Conservation (phyloP, 2,797 vertebrate genomes). For the Erithacus rubecula region DNA sequence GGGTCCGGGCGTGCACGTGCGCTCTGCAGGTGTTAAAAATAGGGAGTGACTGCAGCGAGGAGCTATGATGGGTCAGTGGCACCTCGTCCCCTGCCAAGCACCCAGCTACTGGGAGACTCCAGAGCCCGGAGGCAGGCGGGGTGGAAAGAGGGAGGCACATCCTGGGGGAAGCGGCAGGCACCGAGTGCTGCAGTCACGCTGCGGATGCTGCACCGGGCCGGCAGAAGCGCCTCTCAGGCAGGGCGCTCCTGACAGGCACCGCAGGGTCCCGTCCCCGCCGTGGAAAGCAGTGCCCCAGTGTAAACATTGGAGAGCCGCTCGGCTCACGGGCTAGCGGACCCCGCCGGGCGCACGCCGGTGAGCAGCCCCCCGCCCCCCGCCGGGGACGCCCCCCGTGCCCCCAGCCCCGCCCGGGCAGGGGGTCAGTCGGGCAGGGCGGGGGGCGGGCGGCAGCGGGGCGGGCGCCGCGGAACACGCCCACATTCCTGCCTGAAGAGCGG, state of each 20-base stretch:
- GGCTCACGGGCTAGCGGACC: neutral
- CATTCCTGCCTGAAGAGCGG: conserved; percentile 54
- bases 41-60: neutral
- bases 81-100: neutral
- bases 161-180: neutral
- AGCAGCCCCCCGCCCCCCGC: neutral
- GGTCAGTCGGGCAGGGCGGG: neutral
- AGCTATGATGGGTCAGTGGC: neutral
- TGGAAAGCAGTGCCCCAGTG: rapidly evolving
- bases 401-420: neutral
- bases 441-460: neutral
- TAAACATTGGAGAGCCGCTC: neutral
- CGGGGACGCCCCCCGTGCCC: no score
- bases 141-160: neutral
- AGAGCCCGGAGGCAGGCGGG: neutral
- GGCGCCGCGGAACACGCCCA: conserved; percentile 8
- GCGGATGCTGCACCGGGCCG: neutral
- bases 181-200: neutral
- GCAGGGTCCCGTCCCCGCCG: neutral
- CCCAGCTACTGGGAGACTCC: no score
- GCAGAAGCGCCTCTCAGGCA: neutral
- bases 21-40: neutral
- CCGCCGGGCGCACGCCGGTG: neutral
- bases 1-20: neutral
- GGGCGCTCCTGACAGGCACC: neutral